A percentile compares a stretch with the other conserved stretches of the same genome.
Evolutionary conservation across 2,888 invertebrate species (phyloP).

Genomic region (Phyllotreta cruciferae): DNA sequence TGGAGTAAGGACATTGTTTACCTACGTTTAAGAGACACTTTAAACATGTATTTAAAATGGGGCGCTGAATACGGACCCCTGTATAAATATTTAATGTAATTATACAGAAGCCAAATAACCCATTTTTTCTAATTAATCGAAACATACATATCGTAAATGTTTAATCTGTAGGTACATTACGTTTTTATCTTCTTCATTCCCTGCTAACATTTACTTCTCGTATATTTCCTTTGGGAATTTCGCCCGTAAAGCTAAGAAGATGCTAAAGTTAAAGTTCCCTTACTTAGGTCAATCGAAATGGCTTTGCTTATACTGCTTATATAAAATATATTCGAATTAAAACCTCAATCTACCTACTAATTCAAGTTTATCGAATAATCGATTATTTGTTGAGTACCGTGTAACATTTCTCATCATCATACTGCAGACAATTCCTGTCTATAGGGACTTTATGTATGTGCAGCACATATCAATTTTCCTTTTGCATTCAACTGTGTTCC

Average conservation of each 20-base stretch:
- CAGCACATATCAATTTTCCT: slow-evolving; percentile 16
- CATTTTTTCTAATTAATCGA: slow-evolving; percentile 1
- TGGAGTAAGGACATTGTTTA: too few relatives aligned
- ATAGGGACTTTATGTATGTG: background rate
- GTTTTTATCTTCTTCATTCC: slow-evolving; percentile 4
- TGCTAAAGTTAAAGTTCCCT: slow-evolving; percentile 7
- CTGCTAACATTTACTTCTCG: slow-evolving; percentile 7
- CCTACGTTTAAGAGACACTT: too few relatives aligned
- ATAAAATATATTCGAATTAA: too few relatives aligned
- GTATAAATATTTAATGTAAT: too few relatives aligned
- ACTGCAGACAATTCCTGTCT: too few relatives aligned
- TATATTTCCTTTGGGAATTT: slow-evolving; percentile 16
- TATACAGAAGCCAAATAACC: background rate
- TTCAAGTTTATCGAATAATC: too few relatives aligned
- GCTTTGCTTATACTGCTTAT: background rate
- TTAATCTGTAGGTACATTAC: slow-evolving; percentile 5
- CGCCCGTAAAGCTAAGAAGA: background rate
- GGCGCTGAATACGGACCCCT: too few relatives aligned
- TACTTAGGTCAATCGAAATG: slow-evolving; percentile 10
- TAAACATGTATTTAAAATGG: too few relatives aligned
- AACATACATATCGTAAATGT: background rate
- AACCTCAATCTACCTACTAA: too few relatives aligned
- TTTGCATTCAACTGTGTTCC: slow-evolving; percentile 45
- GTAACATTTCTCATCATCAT: too few relatives aligned
- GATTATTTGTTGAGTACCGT: too few relatives aligned